Evolutionary conservation across 1,140 invertebrate species (phyloP).

Genomic region (Trinorchestia longiramus): DNA sequence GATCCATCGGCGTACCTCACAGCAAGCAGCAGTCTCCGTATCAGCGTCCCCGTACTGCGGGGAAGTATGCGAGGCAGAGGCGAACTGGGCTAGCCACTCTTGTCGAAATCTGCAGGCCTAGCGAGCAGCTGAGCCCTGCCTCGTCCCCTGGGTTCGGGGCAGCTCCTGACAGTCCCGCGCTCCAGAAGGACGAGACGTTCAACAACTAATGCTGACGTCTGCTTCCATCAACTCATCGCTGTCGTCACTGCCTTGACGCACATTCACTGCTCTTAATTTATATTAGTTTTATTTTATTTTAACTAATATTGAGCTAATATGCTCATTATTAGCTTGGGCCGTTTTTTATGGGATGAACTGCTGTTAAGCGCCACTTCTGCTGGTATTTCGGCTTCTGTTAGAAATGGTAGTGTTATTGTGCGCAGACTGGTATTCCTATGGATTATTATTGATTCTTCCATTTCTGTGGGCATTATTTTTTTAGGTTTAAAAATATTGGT

Average conservation of each 20-base stretch:
- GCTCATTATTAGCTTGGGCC: background rate
- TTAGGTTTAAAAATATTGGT: background rate
- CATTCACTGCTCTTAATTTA: background rate
- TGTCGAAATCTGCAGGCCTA: background rate
- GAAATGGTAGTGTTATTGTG: background rate
- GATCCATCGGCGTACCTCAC: background rate
- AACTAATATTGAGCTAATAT: background rate
- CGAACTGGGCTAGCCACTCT: constrained; percentile 22
- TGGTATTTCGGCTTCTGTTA: background rate
- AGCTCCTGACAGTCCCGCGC: background rate
- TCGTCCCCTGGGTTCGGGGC: background rate
- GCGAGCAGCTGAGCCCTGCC: background rate
- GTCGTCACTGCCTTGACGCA: background rate
- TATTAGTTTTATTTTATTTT: background rate
- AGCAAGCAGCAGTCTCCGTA: constrained; percentile 27
- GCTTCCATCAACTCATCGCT: background rate
- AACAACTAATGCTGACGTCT: background rate
- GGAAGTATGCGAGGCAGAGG: background rate
- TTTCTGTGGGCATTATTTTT: background rate
- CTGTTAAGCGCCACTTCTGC: background rate
- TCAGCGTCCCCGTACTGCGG: background rate
- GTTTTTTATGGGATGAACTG: background rate
- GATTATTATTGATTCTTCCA: background rate
- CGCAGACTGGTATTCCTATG: background rate
- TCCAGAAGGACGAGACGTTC: background rate